Base-by-base conservation (phyloP, 2,797 vertebrate genomes). In the Capromys pilorides region DNA sequence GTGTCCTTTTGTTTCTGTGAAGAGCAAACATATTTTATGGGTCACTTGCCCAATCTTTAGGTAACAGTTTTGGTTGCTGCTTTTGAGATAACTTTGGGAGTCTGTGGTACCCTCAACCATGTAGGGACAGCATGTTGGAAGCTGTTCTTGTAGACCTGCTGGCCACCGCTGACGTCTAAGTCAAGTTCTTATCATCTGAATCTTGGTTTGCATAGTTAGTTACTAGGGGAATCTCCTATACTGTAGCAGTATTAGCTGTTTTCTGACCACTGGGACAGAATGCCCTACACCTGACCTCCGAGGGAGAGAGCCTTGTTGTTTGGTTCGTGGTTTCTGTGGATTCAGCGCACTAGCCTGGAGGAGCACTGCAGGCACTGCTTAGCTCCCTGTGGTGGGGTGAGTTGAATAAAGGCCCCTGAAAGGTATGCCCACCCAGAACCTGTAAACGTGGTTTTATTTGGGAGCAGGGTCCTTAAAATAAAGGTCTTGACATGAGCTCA, bases 1-100 rank as follows among this genome's bases (percentile, higher is more conserved):
- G 45, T 88, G 31, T 94, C 69, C 88, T 92, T 94, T 96, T 61
- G 89, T 92, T 94, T 94, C 66, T 57, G 69, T 66, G 91, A 67
- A 91, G 88, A 92, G 64, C 61, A 78, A 90, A 92, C 83, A 87
- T 64, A 31, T 39, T 59, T 84, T 59, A 77, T 54, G 18, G 57
- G 77, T 59, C 57, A 10, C 19, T 90, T 71, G 71, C 66, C 57
- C 6, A 18, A 62, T 45, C 54, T 79, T 96, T 86, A 85, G 90
- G 41, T 71, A 75, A 36, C 31, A 28, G 2, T 51, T 94, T 87
- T 41, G 64, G 2, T 71, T 78, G 78, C 59, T 80, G 51, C 79
- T 88, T 96, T 95, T 84, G 62, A 94, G 73, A 36, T 71, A 28
- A 62, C 64, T n/a, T 79, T 88, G 75, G 39, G 67, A 95, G 18